A percentile compares a stretch with the other conserved stretches of the same genome.
Evolutionary conservation across 2,113 vertebrate species (phyloP).

Genomic region (Neotragus pygmaeus): DNA sequence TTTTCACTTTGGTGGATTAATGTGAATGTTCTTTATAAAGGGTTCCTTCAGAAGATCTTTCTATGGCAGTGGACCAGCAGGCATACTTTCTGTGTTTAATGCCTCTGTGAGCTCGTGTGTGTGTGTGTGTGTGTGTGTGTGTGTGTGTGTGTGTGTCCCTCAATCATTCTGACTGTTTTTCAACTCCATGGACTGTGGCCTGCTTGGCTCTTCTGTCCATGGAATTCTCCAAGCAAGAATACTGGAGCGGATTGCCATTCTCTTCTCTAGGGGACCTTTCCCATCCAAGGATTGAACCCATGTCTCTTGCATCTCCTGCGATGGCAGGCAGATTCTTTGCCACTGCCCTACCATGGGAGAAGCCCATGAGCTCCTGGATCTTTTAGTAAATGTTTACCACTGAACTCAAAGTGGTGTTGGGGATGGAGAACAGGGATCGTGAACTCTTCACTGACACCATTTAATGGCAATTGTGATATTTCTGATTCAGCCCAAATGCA

Average conservation of each 20-base stretch:
- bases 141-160: neutral
- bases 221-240: neutral
- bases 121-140: neutral
- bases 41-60: neutral
- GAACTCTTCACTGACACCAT: neutral
- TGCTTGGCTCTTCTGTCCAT: neutral
- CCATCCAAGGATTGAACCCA: neutral
- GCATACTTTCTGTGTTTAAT: neutral
- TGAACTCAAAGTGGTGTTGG: neutral
- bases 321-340: neutral
- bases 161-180: neutral
- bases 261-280: neutral
- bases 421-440: fast-evolving
- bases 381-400: neutral
- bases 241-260: fast-evolving
- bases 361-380: neutral
- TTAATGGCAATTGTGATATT: neutral
- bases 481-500: conserved; percentile 33
- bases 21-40: neutral
- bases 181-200: neutral
- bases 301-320: neutral
- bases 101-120: neutral
- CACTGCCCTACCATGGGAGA: neutral
- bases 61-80: neutral
- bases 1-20: neutral